Conservation (phyloP, 2,888 invertebrate genomes). For the Helobdella robusta region DNA sequence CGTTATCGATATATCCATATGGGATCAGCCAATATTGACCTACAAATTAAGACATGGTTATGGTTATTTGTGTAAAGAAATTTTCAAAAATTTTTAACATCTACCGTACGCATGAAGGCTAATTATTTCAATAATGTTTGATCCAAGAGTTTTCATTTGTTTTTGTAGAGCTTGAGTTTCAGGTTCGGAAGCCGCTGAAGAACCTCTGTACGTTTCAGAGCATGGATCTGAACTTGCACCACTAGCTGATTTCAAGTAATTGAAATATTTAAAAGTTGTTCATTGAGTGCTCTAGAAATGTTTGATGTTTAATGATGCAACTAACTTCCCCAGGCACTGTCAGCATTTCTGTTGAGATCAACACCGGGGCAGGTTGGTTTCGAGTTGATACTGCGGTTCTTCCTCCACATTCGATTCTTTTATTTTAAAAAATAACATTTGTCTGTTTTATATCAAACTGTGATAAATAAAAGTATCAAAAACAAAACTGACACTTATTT, state of each 20-base stretch:
- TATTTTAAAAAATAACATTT: background rate
- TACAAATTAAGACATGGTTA: background rate
- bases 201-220: constrained; percentile 27
- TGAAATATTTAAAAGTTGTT: background rate
- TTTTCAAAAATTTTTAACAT: background rate
- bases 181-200: constrained; percentile 27
- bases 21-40: constrained; percentile 11
- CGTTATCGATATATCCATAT: background rate
- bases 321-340: constrained; percentile 21
- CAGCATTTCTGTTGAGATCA: constrained; percentile 24
- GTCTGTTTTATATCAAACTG: background rate
- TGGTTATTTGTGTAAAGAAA: background rate
- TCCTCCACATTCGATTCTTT: constrained; percentile 27
- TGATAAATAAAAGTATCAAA: background rate
- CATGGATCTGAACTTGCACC: constrained; percentile 26
- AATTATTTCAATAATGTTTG: constrained; percentile 11
- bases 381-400: constrained; percentile 17
- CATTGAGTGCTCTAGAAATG: background rate
- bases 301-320: background rate
- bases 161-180: constrained; percentile 28
- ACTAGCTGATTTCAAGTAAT: constrained; percentile 18
- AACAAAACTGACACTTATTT: background rate
- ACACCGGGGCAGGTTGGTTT: constrained; percentile 14
- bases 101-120: constrained; percentile 25
- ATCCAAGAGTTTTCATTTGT: background rate